These are phyloP conservation scores for Myopa testacea DNA, from an alignment of 2,888 invertebrate species.

Conservation along the genomic window DNA sequence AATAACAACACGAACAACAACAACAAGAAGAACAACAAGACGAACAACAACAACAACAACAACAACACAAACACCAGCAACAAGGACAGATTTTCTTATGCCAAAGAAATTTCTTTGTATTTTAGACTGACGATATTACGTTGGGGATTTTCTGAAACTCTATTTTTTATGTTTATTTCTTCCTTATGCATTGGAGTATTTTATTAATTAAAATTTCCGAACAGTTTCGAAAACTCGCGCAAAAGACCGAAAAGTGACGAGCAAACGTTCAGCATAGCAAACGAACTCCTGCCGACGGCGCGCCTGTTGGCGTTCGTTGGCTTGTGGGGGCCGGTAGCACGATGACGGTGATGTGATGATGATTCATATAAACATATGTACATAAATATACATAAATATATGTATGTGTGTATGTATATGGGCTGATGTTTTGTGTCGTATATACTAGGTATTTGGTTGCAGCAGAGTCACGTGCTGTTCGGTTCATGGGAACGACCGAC, in stretches of 20 bases:
- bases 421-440: too few relatives aligned
- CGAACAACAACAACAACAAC: too few relatives aligned
- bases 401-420: too few relatives aligned
- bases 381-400: too few relatives aligned
- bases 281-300: neutral
- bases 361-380: neutral
- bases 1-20: neutral
- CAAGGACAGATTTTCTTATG: too few relatives aligned
- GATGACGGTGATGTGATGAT: slow-evolving; percentile 4
- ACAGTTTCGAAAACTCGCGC: neutral
- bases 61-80: neutral
- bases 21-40: neutral
- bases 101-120: too few relatives aligned
- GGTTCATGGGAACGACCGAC: too few relatives aligned
- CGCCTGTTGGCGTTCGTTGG: neutral
- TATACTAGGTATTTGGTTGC: too few relatives aligned
- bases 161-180: neutral
- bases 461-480: too few relatives aligned
- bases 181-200: neutral
- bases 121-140: too few relatives aligned
- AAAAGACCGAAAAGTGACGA: too few relatives aligned
- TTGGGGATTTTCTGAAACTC: too few relatives aligned
- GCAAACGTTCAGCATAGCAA: neutral
- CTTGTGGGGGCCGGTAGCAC: neutral
- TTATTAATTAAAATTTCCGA: slow-evolving; percentile 12